phyloP scores from a whole-genome alignment of 2,888 invertebrate genomes.

The Magallana nippona region DNA sequence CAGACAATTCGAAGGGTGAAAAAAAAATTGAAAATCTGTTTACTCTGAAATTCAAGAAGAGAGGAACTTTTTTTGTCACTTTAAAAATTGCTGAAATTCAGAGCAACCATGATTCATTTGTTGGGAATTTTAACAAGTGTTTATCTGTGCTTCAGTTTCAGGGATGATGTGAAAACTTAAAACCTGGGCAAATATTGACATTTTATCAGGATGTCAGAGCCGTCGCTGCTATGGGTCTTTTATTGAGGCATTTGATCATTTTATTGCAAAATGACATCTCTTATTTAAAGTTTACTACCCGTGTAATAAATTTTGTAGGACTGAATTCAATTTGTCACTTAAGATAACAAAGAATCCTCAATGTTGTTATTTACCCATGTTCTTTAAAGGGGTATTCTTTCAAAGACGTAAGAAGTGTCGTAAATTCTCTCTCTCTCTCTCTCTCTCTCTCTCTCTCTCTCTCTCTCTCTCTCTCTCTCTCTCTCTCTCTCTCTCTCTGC shows the following conservation, averaged over 20 bases:
- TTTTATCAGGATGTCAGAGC: conserved; percentile 18
- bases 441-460: conserved; percentile 1
- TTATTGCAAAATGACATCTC: conserved; percentile 3
- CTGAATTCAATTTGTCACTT: background rate
- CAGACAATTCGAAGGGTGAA: too few species aligned
- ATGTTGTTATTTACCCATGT: background rate
- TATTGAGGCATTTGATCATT: conserved; percentile 7
- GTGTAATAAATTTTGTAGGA: background rate
- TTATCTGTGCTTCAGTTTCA: conserved; percentile 23
- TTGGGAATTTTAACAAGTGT: conserved; percentile 28
- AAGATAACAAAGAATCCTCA: background rate
- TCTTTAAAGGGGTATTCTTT: background rate
- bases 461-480: too few species aligned
- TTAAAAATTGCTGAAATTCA: background rate
- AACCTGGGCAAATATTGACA: conserved; percentile 18
- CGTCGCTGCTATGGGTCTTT: background rate
- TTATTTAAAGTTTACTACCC: background rate
- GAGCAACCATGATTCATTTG: conserved; percentile 1
- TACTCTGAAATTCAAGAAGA: too few species aligned
- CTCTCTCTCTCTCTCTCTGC: background rate
- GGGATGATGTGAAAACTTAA: conserved; percentile 14
- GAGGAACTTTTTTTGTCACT: background rate
- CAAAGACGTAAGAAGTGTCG: background rate
- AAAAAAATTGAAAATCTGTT: too few species aligned
- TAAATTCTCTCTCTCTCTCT: conserved; percentile 5